Percentiles rank a stretch among this genome's conserved stretches.
These are phyloP conservation scores for Grantiella picta DNA, from an alignment of 2,113 vertebrate species.

Conservation along the genomic window DNA sequence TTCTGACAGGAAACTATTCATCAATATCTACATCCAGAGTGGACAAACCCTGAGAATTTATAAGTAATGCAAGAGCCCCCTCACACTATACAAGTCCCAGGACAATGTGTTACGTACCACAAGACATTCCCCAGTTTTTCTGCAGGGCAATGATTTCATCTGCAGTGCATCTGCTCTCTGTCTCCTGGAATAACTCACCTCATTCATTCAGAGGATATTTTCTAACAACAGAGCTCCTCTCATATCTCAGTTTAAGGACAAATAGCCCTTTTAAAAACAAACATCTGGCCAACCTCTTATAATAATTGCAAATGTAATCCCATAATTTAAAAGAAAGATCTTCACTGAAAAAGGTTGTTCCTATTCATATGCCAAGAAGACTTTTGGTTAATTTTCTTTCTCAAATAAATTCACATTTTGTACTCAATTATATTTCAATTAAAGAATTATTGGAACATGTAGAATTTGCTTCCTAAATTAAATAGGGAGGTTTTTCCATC, in stretches of 20 bases:
- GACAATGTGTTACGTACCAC: neutral
- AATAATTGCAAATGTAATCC: neutral
- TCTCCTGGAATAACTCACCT: slow-evolving; percentile 25
- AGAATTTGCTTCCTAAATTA: neutral
- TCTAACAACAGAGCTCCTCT: neutral
- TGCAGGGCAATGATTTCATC: slow-evolving; percentile 15
- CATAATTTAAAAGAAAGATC: neutral
- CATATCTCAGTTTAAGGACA: neutral
- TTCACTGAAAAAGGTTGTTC: neutral
- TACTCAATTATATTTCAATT: neutral
- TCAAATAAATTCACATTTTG: neutral
- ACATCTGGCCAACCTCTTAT: neutral
- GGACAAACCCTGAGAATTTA: neutral
- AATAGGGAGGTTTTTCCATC: neutral
- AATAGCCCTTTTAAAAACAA: slow-evolving; percentile 10
- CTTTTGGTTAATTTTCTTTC: neutral
- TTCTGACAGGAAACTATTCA: neutral
- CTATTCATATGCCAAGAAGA: neutral
- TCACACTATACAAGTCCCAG: neutral
- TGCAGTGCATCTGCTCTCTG: neutral
- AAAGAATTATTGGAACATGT: neutral
- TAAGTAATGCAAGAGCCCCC: neutral
- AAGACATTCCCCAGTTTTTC: neutral
- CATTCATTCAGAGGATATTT: neutral
- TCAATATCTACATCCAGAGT: neutral